Base-by-base conservation (phyloP, 2,888 invertebrate genomes). In the Hanleya hanleyi region DNA sequence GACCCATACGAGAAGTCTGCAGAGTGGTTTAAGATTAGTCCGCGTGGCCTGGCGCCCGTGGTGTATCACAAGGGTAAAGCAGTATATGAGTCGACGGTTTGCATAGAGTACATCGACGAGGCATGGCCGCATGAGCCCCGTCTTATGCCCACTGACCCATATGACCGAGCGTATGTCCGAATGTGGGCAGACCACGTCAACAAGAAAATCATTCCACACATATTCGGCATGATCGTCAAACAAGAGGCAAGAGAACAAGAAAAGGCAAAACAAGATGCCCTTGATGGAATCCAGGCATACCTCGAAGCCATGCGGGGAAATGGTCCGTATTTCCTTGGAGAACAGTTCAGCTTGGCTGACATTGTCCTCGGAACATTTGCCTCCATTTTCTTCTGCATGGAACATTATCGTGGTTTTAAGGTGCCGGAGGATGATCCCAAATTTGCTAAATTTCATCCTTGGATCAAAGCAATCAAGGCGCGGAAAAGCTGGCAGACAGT, bases 61-160 rank as follows among this genome's bases (percentile, higher is more conserved):
- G 65, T 85, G 1, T 66, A 78, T 1, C 73, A 81, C 64, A 78
- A 82, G 26, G 82, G 78, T 0, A 74, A 74, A 36, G 66, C 80
- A 2, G 72, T 86, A 7, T 83, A 82, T 62, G 86, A 86, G 37
- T 86, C 85, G 0, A 41, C 67, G 5, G 68, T 85, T 7, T 81
- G 80, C 36, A 75, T 84, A n/a, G 83, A 86, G 71, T 86, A 82
- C 71, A 69, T 86, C 15, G 84, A 86, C 47, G 86, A 86, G 49
- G 76, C 67, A 1, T 83, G 80, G 66, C 70, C 71, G 0, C 64
- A 77, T 1, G 73, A 72, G 0, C 73, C 75, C 9, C 33, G 62
- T 3, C 77, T 85, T 7, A 67, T 85, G 47, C 84, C 84, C 0
- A 51, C 66, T n/a, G 82, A 83, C 26, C 79, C 84, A 0, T 81